phyloP scores from a whole-genome alignment of 2,113 vertebrate species.

The Barbus barbus region DNA sequence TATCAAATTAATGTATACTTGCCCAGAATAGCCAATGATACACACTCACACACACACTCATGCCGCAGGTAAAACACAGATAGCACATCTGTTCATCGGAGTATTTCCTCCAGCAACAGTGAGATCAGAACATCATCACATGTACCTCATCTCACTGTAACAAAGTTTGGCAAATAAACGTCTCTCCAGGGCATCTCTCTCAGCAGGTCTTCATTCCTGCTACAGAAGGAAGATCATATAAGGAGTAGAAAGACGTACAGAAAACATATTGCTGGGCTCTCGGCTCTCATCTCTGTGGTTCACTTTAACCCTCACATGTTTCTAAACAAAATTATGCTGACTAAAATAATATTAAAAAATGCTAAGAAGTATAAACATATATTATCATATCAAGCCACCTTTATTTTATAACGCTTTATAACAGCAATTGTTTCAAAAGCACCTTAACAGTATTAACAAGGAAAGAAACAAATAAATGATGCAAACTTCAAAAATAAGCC shows the following conservation, averaged over 20 bases:
- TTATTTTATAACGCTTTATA: too few species aligned
- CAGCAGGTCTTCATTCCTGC: constrained; percentile 19
- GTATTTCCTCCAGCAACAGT: not conserved
- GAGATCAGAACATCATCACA: not conserved
- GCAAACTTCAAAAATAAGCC: too few species aligned
- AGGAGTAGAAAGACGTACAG: not conserved
- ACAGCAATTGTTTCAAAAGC: not conserved
- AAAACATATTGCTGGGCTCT: not conserved
- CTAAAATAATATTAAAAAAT: not conserved
- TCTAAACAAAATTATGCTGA: not conserved
- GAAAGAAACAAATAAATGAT: too few species aligned
- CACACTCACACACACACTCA: not conserved
- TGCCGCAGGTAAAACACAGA: too few species aligned
- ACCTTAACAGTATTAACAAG: not conserved
- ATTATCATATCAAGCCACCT: too few species aligned
- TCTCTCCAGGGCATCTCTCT: not conserved
- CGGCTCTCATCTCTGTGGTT: not conserved
- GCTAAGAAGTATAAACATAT: not conserved
- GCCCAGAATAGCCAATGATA: not conserved
- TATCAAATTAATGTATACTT: not conserved
- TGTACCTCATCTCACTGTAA: not conserved
- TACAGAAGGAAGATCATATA: not conserved
- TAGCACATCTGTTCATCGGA: not conserved
- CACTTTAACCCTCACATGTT: not conserved
- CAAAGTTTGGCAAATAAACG: not conserved